Evolutionary conservation across 2,113 vertebrate species (phyloP).

Genomic region (Macrotus californicus): DNA sequence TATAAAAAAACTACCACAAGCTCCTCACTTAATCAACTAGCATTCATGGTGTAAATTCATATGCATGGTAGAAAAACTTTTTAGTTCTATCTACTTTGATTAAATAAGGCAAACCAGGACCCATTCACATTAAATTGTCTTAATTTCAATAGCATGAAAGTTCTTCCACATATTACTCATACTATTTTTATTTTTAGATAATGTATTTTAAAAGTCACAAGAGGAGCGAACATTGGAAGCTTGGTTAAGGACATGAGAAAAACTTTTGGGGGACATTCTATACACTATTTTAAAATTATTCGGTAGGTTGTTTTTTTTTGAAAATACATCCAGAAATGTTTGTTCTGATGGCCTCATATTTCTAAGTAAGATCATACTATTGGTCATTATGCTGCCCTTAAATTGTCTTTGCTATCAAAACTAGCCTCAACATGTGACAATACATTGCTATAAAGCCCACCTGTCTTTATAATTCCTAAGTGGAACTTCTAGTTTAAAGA

Average conservation of each 20-base stretch:
- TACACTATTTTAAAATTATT: not conserved
- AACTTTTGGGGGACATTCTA: not conserved
- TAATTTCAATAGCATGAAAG: not conserved
- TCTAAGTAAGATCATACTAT: not conserved
- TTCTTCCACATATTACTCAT: not conserved
- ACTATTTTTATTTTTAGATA: not conserved
- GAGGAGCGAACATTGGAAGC: not conserved
- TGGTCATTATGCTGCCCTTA: not conserved
- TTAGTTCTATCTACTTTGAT: not conserved
- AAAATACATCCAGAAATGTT: not conserved
- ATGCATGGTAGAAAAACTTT: not conserved
- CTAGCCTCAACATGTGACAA: not conserved
- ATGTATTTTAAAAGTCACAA: not conserved
- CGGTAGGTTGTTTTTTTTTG: not conserved
- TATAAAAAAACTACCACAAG: constrained; percentile 19
- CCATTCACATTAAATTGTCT: not conserved
- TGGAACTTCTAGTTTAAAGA: not conserved
- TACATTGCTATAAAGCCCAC: not conserved
- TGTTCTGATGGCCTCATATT: not conserved
- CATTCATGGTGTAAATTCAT: constrained; percentile 31
- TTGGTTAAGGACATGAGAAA: not conserved
- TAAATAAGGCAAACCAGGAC: not conserved
- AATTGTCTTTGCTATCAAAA: not conserved
- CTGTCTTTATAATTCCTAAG: not conserved
- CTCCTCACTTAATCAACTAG: constrained; percentile 40